These are phyloP conservation scores for Thalassophryne amazonica DNA, from an alignment of 2,797 vertebrate genomes.

Conservation along the genomic window DNA sequence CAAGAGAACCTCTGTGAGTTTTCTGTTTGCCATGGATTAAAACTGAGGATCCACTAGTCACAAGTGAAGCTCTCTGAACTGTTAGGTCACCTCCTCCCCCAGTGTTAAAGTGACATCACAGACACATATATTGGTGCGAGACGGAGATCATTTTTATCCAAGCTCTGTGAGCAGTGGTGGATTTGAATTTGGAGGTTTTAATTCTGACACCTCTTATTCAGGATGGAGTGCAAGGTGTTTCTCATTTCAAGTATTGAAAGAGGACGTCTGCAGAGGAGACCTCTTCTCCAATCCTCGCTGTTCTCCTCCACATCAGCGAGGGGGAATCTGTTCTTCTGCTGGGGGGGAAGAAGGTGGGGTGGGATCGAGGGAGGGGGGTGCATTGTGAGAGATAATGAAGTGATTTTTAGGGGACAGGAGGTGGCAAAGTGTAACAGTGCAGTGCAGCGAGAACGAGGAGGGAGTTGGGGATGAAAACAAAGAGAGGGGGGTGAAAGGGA, in stretches of 20 bases:
- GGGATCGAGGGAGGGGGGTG: constrained; percentile 10
- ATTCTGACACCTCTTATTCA: constrained; percentile 22
- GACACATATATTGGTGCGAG: too few relatives aligned
- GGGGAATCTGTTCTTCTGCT: constrained; percentile 18
- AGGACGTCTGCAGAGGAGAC: constrained; percentile 2
- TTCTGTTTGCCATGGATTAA: too few relatives aligned
- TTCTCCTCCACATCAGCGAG: constrained; percentile 28
- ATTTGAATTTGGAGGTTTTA: neutral
- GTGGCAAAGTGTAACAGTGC: constrained; percentile 22
- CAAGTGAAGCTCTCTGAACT: too few relatives aligned
- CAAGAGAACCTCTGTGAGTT: too few relatives aligned
- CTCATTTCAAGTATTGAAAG: constrained; percentile 4
- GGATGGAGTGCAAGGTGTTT: constrained; percentile 3
- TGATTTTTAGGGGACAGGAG: constrained; percentile 8
- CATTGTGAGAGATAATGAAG: constrained; percentile 11
- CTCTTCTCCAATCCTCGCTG: constrained; percentile 19
- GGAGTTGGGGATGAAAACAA: constrained; percentile 47
- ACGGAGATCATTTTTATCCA: constrained; percentile 8
- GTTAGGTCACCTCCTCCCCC: too few relatives aligned
- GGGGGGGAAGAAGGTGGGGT: constrained; percentile 6
- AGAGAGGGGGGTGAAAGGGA: constrained; percentile 17
- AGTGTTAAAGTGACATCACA: too few relatives aligned
- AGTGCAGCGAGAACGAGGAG: constrained; percentile 20
- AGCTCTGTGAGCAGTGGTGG: neutral
- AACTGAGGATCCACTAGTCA: too few relatives aligned